Evolutionary conservation across 2,113 vertebrate genomes (phyloP).

Genomic region (Regulus satrapa): DNA sequence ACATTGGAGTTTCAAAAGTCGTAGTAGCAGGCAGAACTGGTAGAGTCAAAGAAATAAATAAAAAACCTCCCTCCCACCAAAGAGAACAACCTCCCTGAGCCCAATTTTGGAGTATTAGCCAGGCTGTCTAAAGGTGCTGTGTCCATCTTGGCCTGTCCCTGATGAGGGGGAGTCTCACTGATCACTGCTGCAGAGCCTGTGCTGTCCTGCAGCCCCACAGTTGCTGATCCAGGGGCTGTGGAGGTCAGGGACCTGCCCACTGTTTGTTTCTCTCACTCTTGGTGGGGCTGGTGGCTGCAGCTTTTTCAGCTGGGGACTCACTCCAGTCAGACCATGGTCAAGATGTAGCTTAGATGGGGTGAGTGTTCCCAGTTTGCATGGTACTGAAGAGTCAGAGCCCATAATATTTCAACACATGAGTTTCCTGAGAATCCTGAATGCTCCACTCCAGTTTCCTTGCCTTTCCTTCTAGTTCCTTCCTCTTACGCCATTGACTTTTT

Average conservation of each 20-base stretch:
- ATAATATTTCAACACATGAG: background rate
- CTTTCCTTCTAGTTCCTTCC: background rate
- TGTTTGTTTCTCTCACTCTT: fast-evolving
- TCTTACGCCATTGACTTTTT: background rate
- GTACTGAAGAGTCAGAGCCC: background rate
- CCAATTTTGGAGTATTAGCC: background rate
- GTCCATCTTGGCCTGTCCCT: fast-evolving
- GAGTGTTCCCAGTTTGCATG: background rate
- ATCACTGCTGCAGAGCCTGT: fast-evolving
- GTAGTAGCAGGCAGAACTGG: background rate
- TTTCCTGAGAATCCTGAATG: background rate
- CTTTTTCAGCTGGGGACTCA: background rate
- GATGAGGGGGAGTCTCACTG: too few relatives aligned
- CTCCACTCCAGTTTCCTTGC: background rate
- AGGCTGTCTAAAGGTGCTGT: background rate
- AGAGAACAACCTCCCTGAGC: background rate
- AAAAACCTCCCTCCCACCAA: background rate
- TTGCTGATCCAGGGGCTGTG: background rate
- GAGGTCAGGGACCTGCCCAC: background rate
- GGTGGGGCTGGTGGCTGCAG: background rate
- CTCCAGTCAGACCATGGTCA: fast-evolving
- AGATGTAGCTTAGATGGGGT: background rate
- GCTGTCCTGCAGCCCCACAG: background rate
- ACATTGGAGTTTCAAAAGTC: background rate
- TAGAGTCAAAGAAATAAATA: background rate